Evolutionary conservation across 2,888 invertebrate species (phyloP).

Genomic region (Sesia bembeciformis): DNA sequence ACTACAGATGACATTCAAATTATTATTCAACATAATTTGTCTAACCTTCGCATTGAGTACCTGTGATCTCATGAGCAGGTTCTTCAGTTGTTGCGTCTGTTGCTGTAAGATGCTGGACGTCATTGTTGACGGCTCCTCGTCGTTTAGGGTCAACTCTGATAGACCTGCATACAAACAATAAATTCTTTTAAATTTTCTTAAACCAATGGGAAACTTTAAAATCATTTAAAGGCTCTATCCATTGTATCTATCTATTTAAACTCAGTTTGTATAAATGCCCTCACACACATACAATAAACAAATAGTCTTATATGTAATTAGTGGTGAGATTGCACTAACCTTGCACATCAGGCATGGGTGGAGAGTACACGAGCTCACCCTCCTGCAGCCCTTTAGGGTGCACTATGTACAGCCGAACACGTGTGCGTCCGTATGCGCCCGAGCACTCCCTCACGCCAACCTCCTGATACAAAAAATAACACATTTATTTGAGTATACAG

Average conservation of each 20-base stretch:
- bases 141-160: conserved; percentile 20
- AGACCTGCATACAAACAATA: not conserved
- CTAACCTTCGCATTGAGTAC: conserved; percentile 15
- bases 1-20: no score
- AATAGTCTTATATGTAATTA: no score
- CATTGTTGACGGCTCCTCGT: conserved; percentile 24
- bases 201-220: no score
- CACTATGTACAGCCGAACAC: conserved; percentile 80
- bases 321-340: conserved; percentile 4
- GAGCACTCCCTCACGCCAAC: conserved; percentile 7
- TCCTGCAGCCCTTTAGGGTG: conserved; percentile 93
- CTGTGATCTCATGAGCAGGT: conserved; percentile 58
- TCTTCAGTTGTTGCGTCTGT: conserved; percentile 67
- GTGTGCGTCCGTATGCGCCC: conserved; percentile 22
- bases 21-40: no score
- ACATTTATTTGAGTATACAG: not conserved
- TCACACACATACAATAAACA: no score
- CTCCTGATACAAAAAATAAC: not conserved
- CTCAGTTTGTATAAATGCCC: no score
- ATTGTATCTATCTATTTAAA: no score
- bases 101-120: conserved; percentile 58
- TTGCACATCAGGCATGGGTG: conserved; percentile 28
- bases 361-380: conserved; percentile 80
- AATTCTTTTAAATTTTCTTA: no score
- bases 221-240: no score